Conservation (phyloP, 2,797 vertebrate genomes). For the Scyliorhinus canicula region DNA sequence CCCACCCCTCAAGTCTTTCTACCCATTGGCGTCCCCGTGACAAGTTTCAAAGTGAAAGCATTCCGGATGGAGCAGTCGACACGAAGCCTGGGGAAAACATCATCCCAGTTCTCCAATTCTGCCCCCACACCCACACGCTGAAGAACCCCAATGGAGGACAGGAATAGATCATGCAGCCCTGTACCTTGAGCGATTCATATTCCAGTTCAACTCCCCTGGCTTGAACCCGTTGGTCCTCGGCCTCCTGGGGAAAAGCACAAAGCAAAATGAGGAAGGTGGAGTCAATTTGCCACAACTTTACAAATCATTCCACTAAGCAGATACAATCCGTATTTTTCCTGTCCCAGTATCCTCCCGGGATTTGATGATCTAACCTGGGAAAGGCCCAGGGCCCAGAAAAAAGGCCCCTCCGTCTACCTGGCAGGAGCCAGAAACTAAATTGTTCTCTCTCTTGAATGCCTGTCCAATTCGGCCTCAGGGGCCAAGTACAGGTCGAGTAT, state of each 20-base stretch:
- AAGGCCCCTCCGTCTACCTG: too few species aligned
- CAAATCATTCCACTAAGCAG: too few species aligned
- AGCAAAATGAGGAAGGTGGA: not conserved
- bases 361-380: not conserved
- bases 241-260: slow-evolving; percentile 47
- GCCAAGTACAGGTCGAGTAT: not conserved
- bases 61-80: not conserved
- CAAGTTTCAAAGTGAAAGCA: not conserved
- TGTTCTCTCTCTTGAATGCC: not conserved
- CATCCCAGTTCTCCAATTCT: too few species aligned
- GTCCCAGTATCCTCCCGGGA: not conserved
- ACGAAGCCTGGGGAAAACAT: too few species aligned
- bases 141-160: too few species aligned
- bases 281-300: not conserved
- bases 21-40: too few species aligned
- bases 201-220: slow-evolving; percentile 88
- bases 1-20: too few species aligned
- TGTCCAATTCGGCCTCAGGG: not conserved
- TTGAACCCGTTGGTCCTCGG: slow-evolving; percentile 80
- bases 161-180: not conserved
- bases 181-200: slow-evolving; percentile 96
- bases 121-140: too few species aligned
- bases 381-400: not conserved
- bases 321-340: not conserved
- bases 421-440: not conserved